Base-by-base conservation (phyloP, 2,113 vertebrate genomes). In the Plecturocebus donacophilus region DNA sequence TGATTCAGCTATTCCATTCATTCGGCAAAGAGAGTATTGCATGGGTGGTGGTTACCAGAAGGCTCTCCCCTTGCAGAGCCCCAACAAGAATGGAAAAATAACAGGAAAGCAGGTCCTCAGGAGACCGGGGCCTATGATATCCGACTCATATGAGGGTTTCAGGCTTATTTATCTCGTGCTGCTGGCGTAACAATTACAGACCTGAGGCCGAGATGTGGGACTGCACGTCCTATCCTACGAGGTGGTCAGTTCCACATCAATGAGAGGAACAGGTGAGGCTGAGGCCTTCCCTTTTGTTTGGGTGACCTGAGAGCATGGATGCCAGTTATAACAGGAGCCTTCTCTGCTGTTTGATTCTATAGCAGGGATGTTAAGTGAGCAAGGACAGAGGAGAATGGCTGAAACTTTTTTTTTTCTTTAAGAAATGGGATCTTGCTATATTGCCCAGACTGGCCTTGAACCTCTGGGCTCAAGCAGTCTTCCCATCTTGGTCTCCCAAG, bases 81-180 rank as follows among this genome's bases (percentile, higher is more conserved):
- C 94, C 97, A 91, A 87, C 96, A 98, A 97, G 85, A 54, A 68
- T 79, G 87, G 98, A 96, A 98, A 97, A 98, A 98, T 93, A 98
- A 98, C 96, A 98, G 97, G 97, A 98, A 99, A 95, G 84, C 97
- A 94, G 81, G 23, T 98, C 81, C 95, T 97, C 96, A 87, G 66
- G 92, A 97, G 96, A 98, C 87, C 40, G 91, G 98, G 96, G 97
- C 17, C 68, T 77, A 96, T 94, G 92, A 96, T 94, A 98, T 97
- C 93, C 94, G 97, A 98, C 96, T 87, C 16, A 3, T 90, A 93
- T 0, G 7, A 94, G 71, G 94, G 89, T 81, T 98, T 96, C 68
- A 92, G 61, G 90, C 71, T 97, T 96, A 97, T 97, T 98, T 98
- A 91, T 98, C 66, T 98, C 52, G 32, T 32, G 3, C 80, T 90